Conservation (phyloP, 2,113 vertebrate genomes). For the Halcyon malimbica region DNA sequence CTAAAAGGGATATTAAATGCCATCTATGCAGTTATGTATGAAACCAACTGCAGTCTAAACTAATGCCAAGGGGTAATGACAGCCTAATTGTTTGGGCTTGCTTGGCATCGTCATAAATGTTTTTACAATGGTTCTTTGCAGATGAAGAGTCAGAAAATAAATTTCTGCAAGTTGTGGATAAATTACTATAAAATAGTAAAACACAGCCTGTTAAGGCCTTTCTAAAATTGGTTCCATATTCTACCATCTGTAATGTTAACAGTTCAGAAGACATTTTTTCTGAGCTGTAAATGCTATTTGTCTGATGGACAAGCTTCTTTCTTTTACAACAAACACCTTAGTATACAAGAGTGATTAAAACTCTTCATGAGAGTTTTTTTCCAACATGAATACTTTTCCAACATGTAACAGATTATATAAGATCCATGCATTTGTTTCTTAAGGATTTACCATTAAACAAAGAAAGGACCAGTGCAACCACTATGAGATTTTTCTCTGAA, state of each 20-base stretch:
- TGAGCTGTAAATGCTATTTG: background rate
- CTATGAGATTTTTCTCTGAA: background rate
- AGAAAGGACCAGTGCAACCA: background rate
- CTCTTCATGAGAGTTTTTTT: background rate
- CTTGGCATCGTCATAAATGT: background rate
- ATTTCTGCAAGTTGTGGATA: slow-evolving; percentile 20
- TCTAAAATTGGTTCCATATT: slow-evolving; percentile 8
- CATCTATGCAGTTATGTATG: background rate
- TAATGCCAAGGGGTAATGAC: slow-evolving; percentile 32
- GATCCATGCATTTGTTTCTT: background rate
- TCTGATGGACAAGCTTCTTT: background rate
- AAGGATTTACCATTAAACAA: background rate
- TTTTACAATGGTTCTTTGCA: slow-evolving; percentile 34
- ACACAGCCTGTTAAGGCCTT: background rate
- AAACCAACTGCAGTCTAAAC: slow-evolving; percentile 13
- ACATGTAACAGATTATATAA: background rate
- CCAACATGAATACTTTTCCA: background rate
- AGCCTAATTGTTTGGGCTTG: slow-evolving; percentile 30
- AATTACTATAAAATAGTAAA: background rate
- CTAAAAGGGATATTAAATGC: slow-evolving; percentile 17
- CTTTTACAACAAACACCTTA: background rate
- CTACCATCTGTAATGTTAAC: background rate
- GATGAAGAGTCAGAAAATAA: slow-evolving; percentile 43
- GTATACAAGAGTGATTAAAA: background rate
- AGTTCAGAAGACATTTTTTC: background rate